phyloP scores from a whole-genome alignment of 2,113 vertebrate genomes.

The Alouatta palliata region DNA sequence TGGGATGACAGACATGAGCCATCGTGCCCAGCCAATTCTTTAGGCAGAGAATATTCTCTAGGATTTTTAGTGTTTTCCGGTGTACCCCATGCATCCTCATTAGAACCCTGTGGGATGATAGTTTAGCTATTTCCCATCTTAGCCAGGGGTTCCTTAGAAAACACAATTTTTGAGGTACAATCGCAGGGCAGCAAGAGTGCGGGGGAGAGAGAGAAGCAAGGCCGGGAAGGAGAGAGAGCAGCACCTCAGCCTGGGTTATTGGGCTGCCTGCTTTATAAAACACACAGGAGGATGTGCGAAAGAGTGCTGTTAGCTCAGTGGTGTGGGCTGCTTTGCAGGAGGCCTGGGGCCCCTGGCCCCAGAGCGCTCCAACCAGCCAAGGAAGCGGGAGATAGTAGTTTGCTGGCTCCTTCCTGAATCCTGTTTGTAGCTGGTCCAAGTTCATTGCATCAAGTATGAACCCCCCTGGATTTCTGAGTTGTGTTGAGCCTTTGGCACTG shows the following conservation, averaged over 20 bases:
- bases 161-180: background rate
- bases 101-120: accelerated
- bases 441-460: too few species aligned
- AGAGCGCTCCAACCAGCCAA: background rate
- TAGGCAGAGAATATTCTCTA: background rate
- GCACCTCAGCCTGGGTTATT: accelerated
- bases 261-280: accelerated
- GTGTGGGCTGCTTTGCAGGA: background rate
- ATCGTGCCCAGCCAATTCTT: background rate
- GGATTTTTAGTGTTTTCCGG: background rate
- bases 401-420: background rate
- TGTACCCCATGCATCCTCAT: too few species aligned
- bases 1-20: too few species aligned
- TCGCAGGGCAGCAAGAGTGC: background rate
- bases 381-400: background rate
- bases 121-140: background rate
- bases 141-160: background rate
- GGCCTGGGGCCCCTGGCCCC: background rate
- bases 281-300: too few species aligned
- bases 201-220: background rate
- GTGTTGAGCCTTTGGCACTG: background rate
- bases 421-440: background rate
- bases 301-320: accelerated
- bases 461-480: background rate
- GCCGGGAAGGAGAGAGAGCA: background rate